These are phyloP conservation scores for Rotaria macrura DNA, from an alignment of 2,888 invertebrate species.

Conservation along the genomic window DNA sequence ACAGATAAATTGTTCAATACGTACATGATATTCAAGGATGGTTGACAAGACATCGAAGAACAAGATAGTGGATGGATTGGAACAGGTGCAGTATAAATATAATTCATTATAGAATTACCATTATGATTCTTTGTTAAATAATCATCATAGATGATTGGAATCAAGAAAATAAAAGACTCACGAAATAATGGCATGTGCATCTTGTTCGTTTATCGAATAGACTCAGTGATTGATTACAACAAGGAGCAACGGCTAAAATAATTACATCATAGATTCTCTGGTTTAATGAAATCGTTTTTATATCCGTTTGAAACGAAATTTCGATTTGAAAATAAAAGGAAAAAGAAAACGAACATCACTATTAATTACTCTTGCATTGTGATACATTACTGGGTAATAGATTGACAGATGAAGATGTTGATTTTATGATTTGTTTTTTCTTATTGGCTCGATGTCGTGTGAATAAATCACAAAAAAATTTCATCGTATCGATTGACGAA, in stretches of 20 bases:
- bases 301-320: too few relatives aligned
- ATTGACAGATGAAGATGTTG: too few relatives aligned
- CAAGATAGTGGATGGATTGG: too few relatives aligned
- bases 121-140: neutral
- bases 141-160: neutral
- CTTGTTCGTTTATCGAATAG: neutral
- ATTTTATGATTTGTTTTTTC: neutral
- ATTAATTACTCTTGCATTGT: neutral
- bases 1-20: neutral
- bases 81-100: too few relatives aligned
- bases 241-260: neutral
- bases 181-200: neutral
- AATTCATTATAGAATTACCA: neutral
- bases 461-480: neutral
- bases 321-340: too few relatives aligned
- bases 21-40: neutral
- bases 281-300: too few relatives aligned
- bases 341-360: too few relatives aligned
- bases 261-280: too few relatives aligned
- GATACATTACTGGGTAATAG: neutral
- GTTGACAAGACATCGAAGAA: neutral
- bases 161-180: neutral
- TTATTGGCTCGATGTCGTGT: neutral
- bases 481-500: neutral
- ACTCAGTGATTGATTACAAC: neutral